phyloP scores from a whole-genome alignment of 1,140 invertebrate genomes.

The Theocolax elegans region DNA sequence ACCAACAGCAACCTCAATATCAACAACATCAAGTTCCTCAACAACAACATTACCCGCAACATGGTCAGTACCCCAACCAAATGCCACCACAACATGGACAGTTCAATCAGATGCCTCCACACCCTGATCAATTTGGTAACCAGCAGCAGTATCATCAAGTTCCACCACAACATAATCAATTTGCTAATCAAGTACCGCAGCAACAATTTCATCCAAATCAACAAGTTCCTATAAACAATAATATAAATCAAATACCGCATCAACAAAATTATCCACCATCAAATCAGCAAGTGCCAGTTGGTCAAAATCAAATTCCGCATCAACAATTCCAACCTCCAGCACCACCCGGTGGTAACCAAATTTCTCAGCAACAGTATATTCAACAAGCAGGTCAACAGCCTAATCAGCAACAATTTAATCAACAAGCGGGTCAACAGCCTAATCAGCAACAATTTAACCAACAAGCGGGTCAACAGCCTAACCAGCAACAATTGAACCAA shows the following conservation, averaged over 20 bases:
- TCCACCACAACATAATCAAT: slow-evolving; percentile 46
- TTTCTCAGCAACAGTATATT: slow-evolving; percentile 57
- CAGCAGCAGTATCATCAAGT: slow-evolving; percentile 48
- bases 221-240: background rate
- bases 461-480: slow-evolving; percentile 44
- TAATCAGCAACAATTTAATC: slow-evolving; percentile 39
- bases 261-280: slow-evolving; percentile 33
- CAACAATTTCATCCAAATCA: slow-evolving; percentile 43
- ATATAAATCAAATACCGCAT: slow-evolving; percentile 38
- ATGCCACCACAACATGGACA: slow-evolving; percentile 56
- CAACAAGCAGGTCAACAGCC: slow-evolving; percentile 47
- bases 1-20: slow-evolving; percentile 18
- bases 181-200: slow-evolving; percentile 20
- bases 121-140: slow-evolving; percentile 46
- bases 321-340: slow-evolving; percentile 50
- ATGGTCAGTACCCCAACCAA: slow-evolving; percentile 43
- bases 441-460: slow-evolving; percentile 32
- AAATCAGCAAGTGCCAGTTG: slow-evolving; percentile 27
- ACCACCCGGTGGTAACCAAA: slow-evolving; percentile 33
- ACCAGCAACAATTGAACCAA: slow-evolving; percentile 45
- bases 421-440: slow-evolving; percentile 37
- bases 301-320: slow-evolving; percentile 56
- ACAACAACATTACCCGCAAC: slow-evolving; percentile 31
- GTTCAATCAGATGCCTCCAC: slow-evolving; percentile 42
- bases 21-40: slow-evolving; percentile 32